Evolutionary conservation across 2,113 vertebrate genomes (phyloP).

Genomic region (Cynoglossus semilaevis): DNA sequence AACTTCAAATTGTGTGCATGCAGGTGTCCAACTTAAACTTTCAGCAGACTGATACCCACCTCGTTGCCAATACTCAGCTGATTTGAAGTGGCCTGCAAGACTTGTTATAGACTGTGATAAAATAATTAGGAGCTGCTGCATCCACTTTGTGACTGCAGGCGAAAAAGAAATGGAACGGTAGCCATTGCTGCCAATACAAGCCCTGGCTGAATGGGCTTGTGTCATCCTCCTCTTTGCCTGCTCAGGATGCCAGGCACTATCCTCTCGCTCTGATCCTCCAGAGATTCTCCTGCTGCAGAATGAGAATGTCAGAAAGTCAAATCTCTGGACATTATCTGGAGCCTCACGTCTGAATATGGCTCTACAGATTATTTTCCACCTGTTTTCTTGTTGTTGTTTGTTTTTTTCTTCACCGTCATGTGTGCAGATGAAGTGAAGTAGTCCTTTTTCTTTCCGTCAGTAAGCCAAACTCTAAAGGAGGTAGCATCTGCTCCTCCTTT

Average conservation of each 20-base stretch:
- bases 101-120: constrained; percentile 70
- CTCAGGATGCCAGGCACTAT: too few relatives aligned
- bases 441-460: neutral
- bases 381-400: too few relatives aligned
- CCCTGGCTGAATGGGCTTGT: too few relatives aligned
- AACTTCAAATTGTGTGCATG: constrained; percentile 34
- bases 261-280: too few relatives aligned
- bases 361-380: too few relatives aligned
- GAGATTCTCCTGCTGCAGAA: too few relatives aligned
- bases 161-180: neutral
- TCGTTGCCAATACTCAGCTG: constrained; percentile 5
- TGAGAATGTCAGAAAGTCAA: too few relatives aligned
- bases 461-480: neutral
- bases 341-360: too few relatives aligned
- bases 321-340: too few relatives aligned
- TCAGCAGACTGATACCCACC: constrained; percentile 14
- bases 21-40: constrained; percentile 13
- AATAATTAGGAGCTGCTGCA: constrained; percentile 62
- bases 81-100: constrained; percentile 9
- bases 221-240: too few relatives aligned
- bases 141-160: constrained; percentile 33
- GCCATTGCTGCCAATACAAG: too few relatives aligned
- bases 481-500: neutral
- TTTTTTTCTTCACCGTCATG: too few relatives aligned
- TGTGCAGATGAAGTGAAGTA: neutral